Evolutionary conservation across 2,113 vertebrate species (phyloP).

Genomic region (Anser brachyrhynchus): DNA sequence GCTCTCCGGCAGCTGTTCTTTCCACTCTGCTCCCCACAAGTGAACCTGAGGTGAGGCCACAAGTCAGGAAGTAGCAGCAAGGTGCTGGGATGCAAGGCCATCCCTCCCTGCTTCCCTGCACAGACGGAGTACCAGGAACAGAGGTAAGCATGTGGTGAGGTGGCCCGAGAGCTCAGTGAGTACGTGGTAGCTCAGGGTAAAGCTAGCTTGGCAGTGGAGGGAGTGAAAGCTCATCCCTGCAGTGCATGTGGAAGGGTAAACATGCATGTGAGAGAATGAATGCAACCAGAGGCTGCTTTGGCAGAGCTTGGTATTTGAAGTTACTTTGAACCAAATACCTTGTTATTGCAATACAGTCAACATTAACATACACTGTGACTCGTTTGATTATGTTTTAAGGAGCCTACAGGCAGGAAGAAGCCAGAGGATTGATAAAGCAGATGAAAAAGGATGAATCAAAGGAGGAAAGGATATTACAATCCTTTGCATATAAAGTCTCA

Average conservation of each 20-base stretch:
- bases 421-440: background rate
- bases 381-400: background rate
- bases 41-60: background rate
- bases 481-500: background rate
- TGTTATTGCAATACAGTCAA: background rate
- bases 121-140: rapidly evolving
- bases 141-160: background rate
- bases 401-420: background rate
- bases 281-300: background rate
- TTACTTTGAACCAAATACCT: background rate
- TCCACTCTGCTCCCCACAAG: background rate
- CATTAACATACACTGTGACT: background rate
- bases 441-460: background rate
- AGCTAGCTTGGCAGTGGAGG: background rate
- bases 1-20: background rate
- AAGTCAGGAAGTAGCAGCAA: background rate
- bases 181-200: background rate
- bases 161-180: background rate
- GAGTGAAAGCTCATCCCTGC: background rate
- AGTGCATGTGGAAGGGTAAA: background rate
- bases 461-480: background rate
- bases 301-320: background rate
- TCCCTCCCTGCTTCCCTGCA: background rate
- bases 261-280: background rate
- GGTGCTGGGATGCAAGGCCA: background rate